Evolutionary conservation across 37 sponge, comb jelly and placozoan genomes (phyloP), one percentile per base, ranked within the genome.

Genomic region (Amphimedon queenslandica): DNA sequence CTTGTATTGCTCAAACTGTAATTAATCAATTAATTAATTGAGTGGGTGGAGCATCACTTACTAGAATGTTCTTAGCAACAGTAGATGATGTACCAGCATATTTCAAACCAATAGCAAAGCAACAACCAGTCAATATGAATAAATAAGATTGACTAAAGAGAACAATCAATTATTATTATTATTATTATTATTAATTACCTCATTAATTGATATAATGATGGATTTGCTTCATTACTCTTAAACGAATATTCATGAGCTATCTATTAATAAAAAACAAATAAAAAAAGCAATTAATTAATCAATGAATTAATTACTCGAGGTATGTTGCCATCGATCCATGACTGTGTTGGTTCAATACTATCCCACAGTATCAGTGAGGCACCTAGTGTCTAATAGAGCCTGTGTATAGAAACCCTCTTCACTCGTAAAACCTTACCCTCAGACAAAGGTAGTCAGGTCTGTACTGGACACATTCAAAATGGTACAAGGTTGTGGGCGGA

Each of bases 301-400:
- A n/a, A n/a, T n/a, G n/a, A n/a, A n/a, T n/a, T n/a, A n/a, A n/a
- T n/a, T n/a, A n/a, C 88, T 36, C 43, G 33, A 0, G 96, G 96
- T 2, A 95, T 74, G 1, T 81, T 81, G 18, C 41, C 53, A 55
- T 90, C 39, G 55, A 96, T 77, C 94, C 94, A 96, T 55, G 78
- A 86, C 60, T 55, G 40, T 20, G 82, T 66, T 0, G 97, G 93
- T 29, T 82, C n/a, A 0, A 96, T 57, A 20, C 58, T 43, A 51
- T 93, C 80, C 97, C 97, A 96, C 77, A 90, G 71, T 23, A 96
- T 87, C 38, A 96, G 70, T 66, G 84, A 66, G 27, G 70, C 64
- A 42, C 90, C 51, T 53, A 84, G 24, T 4, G 75, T 70, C 91
- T 89, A 71, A 3, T 69, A 40, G 18, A 18, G 13, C n/a, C n/a